These are phyloP conservation scores for Drosophila orena DNA, from an alignment of 1,140 invertebrate genomes.

Conservation along the genomic window DNA sequence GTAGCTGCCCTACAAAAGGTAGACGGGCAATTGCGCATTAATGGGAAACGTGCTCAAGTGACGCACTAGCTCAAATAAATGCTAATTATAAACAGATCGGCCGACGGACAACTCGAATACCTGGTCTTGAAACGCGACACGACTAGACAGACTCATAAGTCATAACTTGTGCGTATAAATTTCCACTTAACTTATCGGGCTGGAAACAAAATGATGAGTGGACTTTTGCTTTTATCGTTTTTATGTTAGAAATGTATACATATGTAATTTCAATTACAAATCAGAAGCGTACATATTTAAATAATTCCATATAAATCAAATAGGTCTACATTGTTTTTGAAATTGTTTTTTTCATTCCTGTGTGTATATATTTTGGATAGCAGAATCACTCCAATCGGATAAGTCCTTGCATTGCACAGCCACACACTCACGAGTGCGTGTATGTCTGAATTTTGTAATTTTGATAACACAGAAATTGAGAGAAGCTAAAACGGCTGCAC, in stretches of 20 bases:
- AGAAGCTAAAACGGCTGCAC: conserved; percentile 43
- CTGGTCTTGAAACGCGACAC: conserved; percentile 19
- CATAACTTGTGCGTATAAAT: conserved; percentile 1
- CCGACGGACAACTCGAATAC: conserved; percentile 11
- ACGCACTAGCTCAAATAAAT: conserved; percentile 38
- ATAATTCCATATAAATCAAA: conserved; percentile 81
- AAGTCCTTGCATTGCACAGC: conserved; percentile 30
- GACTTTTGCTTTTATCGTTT: conserved; percentile 35
- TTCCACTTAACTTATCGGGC: conserved; percentile 18
- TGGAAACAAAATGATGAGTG: conserved; percentile 11
- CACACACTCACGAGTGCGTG: conserved; percentile 33
- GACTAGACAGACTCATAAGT: conserved; percentile 3
- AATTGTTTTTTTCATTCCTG: conserved; percentile 49
- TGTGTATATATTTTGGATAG: conserved; percentile 46
- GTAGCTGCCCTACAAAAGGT: conserved; percentile 6
- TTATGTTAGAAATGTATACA: conserved; percentile 54
- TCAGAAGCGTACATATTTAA: conserved; percentile 77
- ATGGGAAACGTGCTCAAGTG: conserved; percentile 39
- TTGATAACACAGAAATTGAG: conserved; percentile 58
- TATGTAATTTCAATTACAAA: conserved; percentile 81
- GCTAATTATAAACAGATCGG: conserved; percentile 31
- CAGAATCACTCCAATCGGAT: conserved; percentile 28
- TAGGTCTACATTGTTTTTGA: conserved; percentile 69
- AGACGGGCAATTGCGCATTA: conserved; percentile 46
- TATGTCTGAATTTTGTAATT: conserved; percentile 39